A percentile compares a stretch with the other conserved stretches of the same genome.
These are phyloP conservation scores for Thera britannica DNA, from an alignment of 2,888 invertebrate species.

Conservation along the genomic window DNA sequence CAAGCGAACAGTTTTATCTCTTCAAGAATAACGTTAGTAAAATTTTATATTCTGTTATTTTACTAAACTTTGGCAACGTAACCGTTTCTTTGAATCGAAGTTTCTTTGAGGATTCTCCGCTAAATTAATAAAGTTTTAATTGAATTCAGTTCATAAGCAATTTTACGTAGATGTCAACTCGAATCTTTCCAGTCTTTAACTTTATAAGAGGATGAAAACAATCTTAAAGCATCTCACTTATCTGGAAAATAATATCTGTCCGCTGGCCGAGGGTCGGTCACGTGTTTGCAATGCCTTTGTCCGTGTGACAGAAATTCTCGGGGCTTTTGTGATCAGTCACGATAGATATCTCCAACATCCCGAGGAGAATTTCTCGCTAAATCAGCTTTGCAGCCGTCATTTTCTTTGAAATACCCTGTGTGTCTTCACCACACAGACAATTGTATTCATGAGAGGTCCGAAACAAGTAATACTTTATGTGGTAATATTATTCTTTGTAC, in stretches of 20 bases:
- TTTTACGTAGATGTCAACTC: constrained; percentile 66
- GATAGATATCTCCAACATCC: constrained; percentile 58
- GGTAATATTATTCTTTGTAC: constrained; percentile 37
- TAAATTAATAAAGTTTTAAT: constrained; percentile 83
- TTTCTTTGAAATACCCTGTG: constrained; percentile 46
- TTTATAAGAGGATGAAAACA: constrained; percentile 27
- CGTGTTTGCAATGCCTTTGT: constrained; percentile 60
- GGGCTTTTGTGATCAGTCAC: constrained; percentile 56
- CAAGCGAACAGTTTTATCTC: constrained; percentile 62
- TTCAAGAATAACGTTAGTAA: constrained; percentile 75
- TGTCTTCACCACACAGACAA: constrained; percentile 31
- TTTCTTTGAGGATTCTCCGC: constrained; percentile 72
- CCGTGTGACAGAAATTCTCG: constrained; percentile 55
- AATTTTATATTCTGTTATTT: constrained; percentile 49
- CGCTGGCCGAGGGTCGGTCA: constrained; percentile 41
- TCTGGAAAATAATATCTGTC: constrained; percentile 35
- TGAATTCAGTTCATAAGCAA: constrained; percentile 74
- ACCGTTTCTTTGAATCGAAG: constrained; percentile 71
- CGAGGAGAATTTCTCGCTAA: constrained; percentile 59
- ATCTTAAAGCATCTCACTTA: constrained; percentile 29
- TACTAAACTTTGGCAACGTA: constrained; percentile 66
- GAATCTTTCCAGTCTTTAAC: constrained; percentile 48
- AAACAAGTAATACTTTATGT: constrained; percentile 24
- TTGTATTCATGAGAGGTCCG: constrained; percentile 24
- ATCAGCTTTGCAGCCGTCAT: constrained; percentile 49